Conservation (phyloP, 2,888 invertebrate species). For the Acanthoscelides obtectus region DNA sequence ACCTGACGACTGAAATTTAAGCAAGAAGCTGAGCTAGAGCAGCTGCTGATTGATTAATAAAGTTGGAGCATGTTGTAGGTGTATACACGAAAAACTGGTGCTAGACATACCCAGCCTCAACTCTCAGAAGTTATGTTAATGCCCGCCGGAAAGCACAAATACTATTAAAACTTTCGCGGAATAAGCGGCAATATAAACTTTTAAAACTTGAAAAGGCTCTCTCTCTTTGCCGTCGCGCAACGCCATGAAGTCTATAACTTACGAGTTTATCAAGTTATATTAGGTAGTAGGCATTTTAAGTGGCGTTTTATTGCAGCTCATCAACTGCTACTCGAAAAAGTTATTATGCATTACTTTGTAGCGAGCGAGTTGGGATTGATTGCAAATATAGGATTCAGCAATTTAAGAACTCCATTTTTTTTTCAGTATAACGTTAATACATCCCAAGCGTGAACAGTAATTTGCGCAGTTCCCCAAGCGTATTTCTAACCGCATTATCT, state of each 20-base stretch:
- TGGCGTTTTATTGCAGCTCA: not conserved
- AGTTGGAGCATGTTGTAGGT: not conserved
- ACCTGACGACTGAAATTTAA: no score
- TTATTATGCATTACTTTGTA: not conserved
- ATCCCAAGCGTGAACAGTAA: no score
- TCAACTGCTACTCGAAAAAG: not conserved
- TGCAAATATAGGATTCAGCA: no score
- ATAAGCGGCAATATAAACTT: not conserved
- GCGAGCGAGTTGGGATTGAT: not conserved
- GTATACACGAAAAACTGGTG: not conserved
- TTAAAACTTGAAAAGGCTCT: not conserved
- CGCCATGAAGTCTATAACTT: not conserved
- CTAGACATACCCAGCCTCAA: not conserved
- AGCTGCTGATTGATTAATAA: no score
- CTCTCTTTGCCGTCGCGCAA: no score
- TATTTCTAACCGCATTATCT: no score
- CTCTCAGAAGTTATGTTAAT: not conserved
- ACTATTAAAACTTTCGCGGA: not conserved
- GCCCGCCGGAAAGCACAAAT: not conserved
- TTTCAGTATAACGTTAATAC: no score
- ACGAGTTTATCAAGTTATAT: not conserved
- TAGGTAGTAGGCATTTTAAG: not conserved
- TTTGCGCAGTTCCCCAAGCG: no score
- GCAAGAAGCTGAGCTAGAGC: no score
- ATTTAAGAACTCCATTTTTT: no score